Conservation (phyloP, 2,113 vertebrate genomes). For the Mastomys coucha region DNA sequence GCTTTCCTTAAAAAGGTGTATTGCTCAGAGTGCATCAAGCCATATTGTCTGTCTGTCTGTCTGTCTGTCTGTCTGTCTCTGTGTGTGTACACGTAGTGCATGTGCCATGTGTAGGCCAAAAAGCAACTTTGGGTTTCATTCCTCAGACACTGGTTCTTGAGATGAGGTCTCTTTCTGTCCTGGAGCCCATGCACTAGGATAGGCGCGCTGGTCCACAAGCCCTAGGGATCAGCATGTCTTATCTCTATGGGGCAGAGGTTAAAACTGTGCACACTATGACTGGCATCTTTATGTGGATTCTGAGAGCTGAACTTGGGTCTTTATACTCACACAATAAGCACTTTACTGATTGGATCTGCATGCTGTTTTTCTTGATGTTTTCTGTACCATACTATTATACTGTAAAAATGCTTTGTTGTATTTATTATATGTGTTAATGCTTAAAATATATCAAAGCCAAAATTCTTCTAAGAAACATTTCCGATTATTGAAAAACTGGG, state of each 20-base stretch:
- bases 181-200: background rate
- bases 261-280: too few species aligned
- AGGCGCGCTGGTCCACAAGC: background rate
- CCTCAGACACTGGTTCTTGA: background rate
- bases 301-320: background rate
- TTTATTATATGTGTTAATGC: background rate
- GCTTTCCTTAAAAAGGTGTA: background rate
- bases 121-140: background rate
- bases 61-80: background rate
- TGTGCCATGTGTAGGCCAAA: background rate
- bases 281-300: background rate
- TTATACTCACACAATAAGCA: background rate
- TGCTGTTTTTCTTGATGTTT: background rate
- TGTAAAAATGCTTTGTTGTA: slow-evolving; percentile 1
- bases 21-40: background rate
- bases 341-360: background rate
- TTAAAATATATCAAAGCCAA: slow-evolving; percentile 23
- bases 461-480: slow-evolving; percentile 22
- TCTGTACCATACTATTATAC: background rate
- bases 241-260: background rate
- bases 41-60: background rate
- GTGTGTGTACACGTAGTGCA: background rate
- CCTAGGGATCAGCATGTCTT: background rate
- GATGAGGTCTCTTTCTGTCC: background rate
- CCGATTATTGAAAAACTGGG: background rate